phyloP scores from a whole-genome alignment of 2,888 invertebrate genomes.

The Epinotia demarniana region DNA sequence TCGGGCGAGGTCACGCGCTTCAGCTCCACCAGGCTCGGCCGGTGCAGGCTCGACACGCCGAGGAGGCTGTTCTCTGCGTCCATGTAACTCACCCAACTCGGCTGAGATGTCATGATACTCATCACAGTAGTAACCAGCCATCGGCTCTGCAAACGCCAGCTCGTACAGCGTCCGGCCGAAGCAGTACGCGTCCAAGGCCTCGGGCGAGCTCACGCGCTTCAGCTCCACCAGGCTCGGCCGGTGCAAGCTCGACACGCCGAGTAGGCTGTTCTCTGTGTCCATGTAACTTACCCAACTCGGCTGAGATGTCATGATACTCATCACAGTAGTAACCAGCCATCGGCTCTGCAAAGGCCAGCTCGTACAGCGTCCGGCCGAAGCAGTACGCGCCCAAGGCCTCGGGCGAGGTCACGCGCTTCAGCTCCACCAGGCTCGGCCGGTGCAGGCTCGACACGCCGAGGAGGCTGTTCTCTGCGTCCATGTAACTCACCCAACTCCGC shows the following conservation, averaged over 20 bases:
- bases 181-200: conserved; percentile 93
- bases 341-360: conserved; percentile 93
- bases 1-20: conserved; percentile 87
- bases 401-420: conserved; percentile 72
- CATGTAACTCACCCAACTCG: conserved; percentile 85
- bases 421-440: conserved; percentile 87
- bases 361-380: conserved; percentile 94
- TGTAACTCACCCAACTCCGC: conserved; percentile 85
- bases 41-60: background rate
- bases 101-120: conserved; percentile 83
- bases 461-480: conserved; percentile 94
- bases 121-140: conserved; percentile 89
- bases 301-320: conserved; percentile 81
- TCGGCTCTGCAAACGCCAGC: conserved; percentile 92
- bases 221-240: too few relatives aligned
- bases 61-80: background rate
- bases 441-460: conserved; percentile 91
- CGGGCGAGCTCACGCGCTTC: conserved; percentile 86
- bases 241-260: background rate
- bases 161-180: conserved; percentile 96
- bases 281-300: conserved; percentile 86
- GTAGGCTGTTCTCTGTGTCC: background rate
- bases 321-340: conserved; percentile 89
- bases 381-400: conserved; percentile 94
- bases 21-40: too few relatives aligned